Conservation (phyloP, 2,888 invertebrate genomes). For the Hofmannophila pseudospretella region DNA sequence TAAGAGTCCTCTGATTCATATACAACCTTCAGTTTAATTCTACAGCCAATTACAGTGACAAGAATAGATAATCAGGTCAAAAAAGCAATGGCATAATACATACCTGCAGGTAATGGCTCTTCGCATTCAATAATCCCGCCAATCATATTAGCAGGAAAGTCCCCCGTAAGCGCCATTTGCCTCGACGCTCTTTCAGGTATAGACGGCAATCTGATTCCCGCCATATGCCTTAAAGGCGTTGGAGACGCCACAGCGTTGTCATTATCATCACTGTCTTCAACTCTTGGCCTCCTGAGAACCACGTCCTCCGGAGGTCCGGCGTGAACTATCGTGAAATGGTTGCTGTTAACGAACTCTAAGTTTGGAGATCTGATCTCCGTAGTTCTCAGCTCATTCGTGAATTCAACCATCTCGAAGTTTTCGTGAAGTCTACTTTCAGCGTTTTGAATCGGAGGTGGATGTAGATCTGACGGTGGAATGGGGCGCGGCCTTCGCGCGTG, state of each 20-base stretch:
- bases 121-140: constrained; percentile 81
- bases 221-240: constrained; percentile 82
- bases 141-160: constrained; percentile 74
- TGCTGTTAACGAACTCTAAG: constrained; percentile 75
- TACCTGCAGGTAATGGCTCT: constrained; percentile 92
- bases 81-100: too few species aligned
- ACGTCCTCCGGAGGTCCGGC: constrained; percentile 71
- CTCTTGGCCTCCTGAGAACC: constrained; percentile 51
- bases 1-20: too few species aligned
- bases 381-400: constrained; percentile 66
- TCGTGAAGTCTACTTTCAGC: constrained; percentile 43
- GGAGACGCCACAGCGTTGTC: constrained; percentile 75
- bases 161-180: constrained; percentile 75
- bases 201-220: constrained; percentile 87
- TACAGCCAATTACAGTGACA: too few species aligned
- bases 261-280: constrained; percentile 62
- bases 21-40: too few species aligned
- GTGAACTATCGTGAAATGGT: constrained; percentile 75
- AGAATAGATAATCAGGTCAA: too few species aligned
- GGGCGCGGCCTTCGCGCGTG: constrained; percentile 84
- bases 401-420: constrained; percentile 69
- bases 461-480: constrained; percentile 75
- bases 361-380: constrained; percentile 75
- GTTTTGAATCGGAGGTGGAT: constrained; percentile 71
- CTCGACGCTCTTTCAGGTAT: constrained; percentile 85